These are phyloP conservation scores for Myrmophylax atrothorax DNA, from an alignment of 2,113 vertebrate genomes.

Conservation along the genomic window DNA sequence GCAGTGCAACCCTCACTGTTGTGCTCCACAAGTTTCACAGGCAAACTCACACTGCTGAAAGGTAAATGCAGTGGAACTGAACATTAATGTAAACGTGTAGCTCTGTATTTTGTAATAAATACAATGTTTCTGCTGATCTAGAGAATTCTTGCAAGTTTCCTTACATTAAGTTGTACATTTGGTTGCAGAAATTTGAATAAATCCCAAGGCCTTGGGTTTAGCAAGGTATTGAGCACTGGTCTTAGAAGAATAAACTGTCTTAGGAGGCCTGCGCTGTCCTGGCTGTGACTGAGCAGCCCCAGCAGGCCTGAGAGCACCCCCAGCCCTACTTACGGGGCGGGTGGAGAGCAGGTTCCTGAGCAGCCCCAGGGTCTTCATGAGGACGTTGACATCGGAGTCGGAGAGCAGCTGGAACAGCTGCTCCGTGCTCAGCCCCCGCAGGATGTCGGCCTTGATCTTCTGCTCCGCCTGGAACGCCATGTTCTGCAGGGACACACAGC, in stretches of 20 bases:
- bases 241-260: neutral
- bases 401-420: slow-evolving; percentile 95
- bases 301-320: too few relatives aligned
- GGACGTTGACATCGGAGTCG: slow-evolving; percentile 93
- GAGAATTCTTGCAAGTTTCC: neutral
- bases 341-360: slow-evolving; percentile 96
- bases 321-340: slow-evolving; percentile 86
- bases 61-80: neutral
- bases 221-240: neutral
- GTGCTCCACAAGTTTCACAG: neutral
- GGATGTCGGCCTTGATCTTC: slow-evolving; percentile 97
- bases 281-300: neutral
- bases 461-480: slow-evolving; percentile 99
- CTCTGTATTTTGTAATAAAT: neutral
- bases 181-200: neutral
- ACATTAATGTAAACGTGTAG: neutral
- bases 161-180: neutral
- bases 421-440: slow-evolving; percentile 93
- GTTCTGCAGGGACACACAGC: slow-evolving; percentile 77
- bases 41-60: neutral
- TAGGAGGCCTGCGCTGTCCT: neutral
- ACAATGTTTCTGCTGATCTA: neutral
- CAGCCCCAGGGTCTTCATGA: slow-evolving; percentile 98
- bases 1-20: neutral
- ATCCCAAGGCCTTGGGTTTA: neutral